These are phyloP conservation scores for Drosophila suzukii DNA, from an alignment of 1,140 invertebrate species.

Conservation along the genomic window DNA sequence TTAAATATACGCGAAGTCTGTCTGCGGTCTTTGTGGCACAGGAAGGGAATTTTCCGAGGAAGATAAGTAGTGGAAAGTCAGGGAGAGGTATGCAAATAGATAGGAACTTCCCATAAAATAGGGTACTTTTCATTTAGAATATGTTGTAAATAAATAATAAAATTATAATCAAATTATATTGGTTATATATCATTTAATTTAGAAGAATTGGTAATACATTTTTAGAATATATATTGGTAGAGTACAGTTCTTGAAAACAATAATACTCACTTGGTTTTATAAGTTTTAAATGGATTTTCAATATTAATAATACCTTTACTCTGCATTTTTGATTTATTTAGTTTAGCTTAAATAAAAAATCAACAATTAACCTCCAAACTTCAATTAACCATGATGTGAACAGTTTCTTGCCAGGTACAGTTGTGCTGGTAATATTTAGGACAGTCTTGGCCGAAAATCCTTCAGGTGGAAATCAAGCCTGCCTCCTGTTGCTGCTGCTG, in stretches of 20 bases:
- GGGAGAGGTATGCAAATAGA: slow-evolving; percentile 7
- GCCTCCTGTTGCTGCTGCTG: slow-evolving; percentile 26
- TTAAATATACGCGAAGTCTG: slow-evolving; percentile 77
- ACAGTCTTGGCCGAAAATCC: slow-evolving; percentile 3
- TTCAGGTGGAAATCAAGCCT: slow-evolving; percentile 2
- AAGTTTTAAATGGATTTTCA: too few relatives aligned
- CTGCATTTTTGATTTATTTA: too few relatives aligned
- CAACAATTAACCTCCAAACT: slow-evolving; percentile 13
- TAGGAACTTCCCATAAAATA: slow-evolving; percentile 1
- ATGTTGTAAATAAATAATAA: too few relatives aligned
- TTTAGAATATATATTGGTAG: too few relatives aligned
- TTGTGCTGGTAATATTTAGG: slow-evolving; percentile 5
- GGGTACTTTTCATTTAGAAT: not conserved
- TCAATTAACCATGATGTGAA: slow-evolving; percentile 9
- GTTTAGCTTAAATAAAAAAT: not conserved
- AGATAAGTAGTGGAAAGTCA: slow-evolving; percentile 6
- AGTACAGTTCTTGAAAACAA: too few relatives aligned
- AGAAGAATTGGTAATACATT: too few relatives aligned
- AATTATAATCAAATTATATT: too few relatives aligned
- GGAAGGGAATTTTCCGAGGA: not conserved
- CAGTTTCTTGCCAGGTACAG: slow-evolving; percentile 8
- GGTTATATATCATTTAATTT: too few relatives aligned
- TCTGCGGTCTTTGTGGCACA: slow-evolving; percentile 45
- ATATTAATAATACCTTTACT: too few relatives aligned
- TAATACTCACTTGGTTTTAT: too few relatives aligned